phyloP scores from a whole-genome alignment of 2,113 vertebrate species.

The Vanacampus margaritifer region DNA sequence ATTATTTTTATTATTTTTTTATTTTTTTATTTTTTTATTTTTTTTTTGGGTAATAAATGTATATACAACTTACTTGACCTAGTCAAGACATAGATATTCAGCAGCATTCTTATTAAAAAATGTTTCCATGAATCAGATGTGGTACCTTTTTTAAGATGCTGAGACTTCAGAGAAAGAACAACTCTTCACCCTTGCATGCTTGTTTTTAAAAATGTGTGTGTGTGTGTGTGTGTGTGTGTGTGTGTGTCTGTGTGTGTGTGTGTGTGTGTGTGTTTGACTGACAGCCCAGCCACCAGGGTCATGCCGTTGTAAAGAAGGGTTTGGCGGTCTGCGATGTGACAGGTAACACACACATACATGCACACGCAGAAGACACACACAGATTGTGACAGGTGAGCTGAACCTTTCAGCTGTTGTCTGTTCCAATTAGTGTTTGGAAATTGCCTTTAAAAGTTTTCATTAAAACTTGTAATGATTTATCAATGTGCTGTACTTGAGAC shows the following conservation, averaged over 20 bases:
- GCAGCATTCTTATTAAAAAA: too few species aligned
- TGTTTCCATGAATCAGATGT: background rate
- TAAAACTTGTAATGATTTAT: conserved; percentile 27
- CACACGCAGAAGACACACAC: conserved; percentile 18
- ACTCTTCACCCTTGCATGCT: background rate
- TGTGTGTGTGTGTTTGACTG: conserved; percentile 49
- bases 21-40: too few species aligned
- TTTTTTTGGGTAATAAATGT: too few species aligned
- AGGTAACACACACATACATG: conserved; percentile 61
- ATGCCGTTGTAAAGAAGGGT: conserved; percentile 89
- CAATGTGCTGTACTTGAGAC: background rate
- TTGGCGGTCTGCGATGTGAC: conserved; percentile 81
- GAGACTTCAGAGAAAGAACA: conserved; percentile 18
- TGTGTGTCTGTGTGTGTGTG: conserved; percentile 11
- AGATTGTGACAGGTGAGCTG: conserved; percentile 59
- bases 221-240: conserved; percentile 19
- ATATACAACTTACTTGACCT: too few species aligned
- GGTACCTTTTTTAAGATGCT: background rate
- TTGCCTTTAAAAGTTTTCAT: conserved; percentile 47
- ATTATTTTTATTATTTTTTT: too few species aligned
- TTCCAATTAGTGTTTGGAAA: conserved; percentile 55
- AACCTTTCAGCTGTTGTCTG: conserved; percentile 64
- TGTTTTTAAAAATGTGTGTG: conserved; percentile 7
- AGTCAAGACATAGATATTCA: too few species aligned
- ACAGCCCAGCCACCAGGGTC: conserved; percentile 84